phyloP scores from a whole-genome alignment of 2,797 vertebrate genomes.

The Antennarius maculatus region DNA sequence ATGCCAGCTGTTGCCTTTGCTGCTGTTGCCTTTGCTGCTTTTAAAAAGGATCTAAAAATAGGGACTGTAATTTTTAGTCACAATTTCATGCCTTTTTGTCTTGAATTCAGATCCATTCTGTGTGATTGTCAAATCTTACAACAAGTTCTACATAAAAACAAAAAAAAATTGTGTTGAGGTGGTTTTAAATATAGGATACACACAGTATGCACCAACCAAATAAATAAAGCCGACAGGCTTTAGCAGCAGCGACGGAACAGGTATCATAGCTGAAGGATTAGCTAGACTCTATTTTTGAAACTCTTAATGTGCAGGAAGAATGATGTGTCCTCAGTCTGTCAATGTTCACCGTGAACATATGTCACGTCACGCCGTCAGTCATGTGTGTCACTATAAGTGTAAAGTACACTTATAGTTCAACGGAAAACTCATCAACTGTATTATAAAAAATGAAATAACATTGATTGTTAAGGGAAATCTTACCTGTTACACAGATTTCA shows the following conservation, averaged over 20 bases:
- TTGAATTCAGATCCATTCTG: neutral
- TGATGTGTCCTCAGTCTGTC: constrained; percentile 50
- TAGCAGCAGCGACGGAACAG: constrained; percentile 56
- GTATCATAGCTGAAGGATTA: constrained; percentile 76
- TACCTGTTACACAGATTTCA: neutral
- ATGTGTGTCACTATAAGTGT: neutral
- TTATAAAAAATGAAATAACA: too few relatives aligned
- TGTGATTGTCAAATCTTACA: too few relatives aligned
- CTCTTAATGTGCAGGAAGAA: constrained; percentile 62
- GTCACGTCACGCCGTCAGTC: constrained; percentile 34
- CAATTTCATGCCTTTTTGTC: constrained; percentile 16
- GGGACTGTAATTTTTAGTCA: constrained; percentile 3
- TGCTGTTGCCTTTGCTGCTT: constrained; percentile 27
- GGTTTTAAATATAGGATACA: constrained; percentile 73
- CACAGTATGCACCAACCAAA: constrained; percentile 46
- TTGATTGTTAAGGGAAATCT: neutral
- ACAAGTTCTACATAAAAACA: neutral
- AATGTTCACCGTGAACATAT: constrained; percentile 4
- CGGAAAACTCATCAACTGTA: neutral
- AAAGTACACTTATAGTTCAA: too few relatives aligned
- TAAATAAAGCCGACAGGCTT: constrained; percentile 50
- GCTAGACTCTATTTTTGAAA: constrained; percentile 74
- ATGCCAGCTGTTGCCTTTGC: constrained; percentile 39
- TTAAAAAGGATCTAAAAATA: constrained; percentile 43
- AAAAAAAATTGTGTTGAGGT: neutral